Evolutionary conservation across 2,113 vertebrate genomes (phyloP), one percentile per base, ranked within the genome.

Genomic region (Alligator sinensis): DNA sequence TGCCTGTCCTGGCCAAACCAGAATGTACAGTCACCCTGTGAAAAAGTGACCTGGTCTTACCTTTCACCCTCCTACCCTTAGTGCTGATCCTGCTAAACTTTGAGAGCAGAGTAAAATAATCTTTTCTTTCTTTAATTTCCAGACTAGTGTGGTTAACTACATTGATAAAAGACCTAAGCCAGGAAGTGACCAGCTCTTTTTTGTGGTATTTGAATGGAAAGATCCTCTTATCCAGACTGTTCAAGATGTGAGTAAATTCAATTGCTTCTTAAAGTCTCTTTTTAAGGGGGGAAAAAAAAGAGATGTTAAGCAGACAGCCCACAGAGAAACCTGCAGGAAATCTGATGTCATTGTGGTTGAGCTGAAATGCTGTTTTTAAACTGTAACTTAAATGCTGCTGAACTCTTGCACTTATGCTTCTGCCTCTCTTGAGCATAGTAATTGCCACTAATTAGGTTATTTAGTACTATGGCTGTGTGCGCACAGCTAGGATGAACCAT

Each of bases 181-280:
- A 25, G 97, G 92, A 93, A 98, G 91, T 2, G 98, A 98, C 77
- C 98, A 99, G 96, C 97, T 99, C 63, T 99, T 99, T 94, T 99
- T 99, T 90, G 98, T 99, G 74, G 99, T 99, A 7, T 99, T 99
- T 38, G 98, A 99, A 81, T 99, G 99, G 99, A 98, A 99, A 91
- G 99, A 99, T 91, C 98, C 99, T 60, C 99, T 98, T 68, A 99
- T 99, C 93, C 99, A 99, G 96, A 98, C 99, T 90, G 99, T 99
- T 88, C 98, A 98, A 97, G 98, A 99, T 7, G 99, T 99, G 96
- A 98, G 99, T 98, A 95, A 76, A 38, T 0, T 0, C 68, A 12
- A 19, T 75, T 16, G 60, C 34, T 79, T 22, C 17, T 27, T 25
- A 47, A 81, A 3, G 17, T 2, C 62, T n/a, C 25, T 47, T 47